These are phyloP conservation scores for Mastacembelus armatus DNA, from an alignment of 2,797 vertebrate genomes.

Conservation along the genomic window DNA sequence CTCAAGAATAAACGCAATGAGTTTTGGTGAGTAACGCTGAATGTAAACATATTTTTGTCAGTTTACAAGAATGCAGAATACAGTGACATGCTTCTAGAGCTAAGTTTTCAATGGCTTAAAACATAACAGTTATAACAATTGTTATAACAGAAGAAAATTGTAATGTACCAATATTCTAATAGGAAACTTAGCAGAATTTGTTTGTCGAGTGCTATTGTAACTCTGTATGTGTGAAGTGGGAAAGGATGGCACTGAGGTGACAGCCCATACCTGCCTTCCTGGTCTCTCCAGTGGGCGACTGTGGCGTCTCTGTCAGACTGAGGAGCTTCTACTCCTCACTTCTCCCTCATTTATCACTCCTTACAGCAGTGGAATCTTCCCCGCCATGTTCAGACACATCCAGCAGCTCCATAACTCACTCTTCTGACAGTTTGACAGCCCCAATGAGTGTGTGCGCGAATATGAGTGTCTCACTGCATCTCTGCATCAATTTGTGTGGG, in stretches of 20 bases:
- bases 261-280: conserved; percentile 21
- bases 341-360: conserved; percentile 74
- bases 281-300: conserved; percentile 26
- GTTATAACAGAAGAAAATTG: conserved; percentile 1
- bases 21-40: not conserved
- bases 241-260: conserved; percentile 20
- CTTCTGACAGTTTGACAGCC: conserved; percentile 64
- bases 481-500: conserved; percentile 61
- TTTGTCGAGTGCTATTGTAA: not conserved
- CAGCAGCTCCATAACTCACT: conserved; percentile 73
- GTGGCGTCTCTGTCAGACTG: conserved; percentile 41
- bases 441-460: conserved; percentile 26
- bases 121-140: not conserved
- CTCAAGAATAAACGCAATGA: too few species aligned
- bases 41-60: not conserved
- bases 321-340: conserved; percentile 51
- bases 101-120: not conserved
- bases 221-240: conserved; percentile 6
- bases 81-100: too few species aligned
- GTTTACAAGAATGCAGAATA: not conserved
- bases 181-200: not conserved
- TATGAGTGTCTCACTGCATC: conserved; percentile 33
- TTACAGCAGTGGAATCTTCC: conserved; percentile 65
- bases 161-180: not conserved
- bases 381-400: conserved; percentile 75